phyloP scores from a whole-genome alignment of 2,113 vertebrate genomes.

The Cheilinus undulatus region DNA sequence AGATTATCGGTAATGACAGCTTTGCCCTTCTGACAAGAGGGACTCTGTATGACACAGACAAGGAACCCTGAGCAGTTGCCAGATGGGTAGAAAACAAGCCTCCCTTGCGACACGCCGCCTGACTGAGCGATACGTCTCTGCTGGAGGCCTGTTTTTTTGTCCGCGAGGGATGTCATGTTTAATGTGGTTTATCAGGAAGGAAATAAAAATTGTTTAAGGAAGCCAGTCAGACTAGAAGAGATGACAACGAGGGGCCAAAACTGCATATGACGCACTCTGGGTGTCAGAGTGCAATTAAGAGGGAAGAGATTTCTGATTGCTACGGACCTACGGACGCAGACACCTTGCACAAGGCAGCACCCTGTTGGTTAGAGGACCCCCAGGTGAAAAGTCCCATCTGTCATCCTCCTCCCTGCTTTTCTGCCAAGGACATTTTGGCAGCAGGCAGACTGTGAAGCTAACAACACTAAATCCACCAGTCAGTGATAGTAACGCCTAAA shows the following conservation, averaged over 20 bases:
- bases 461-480: constrained; percentile 32
- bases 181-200: constrained; percentile 48
- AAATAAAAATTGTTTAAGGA: constrained; percentile 49
- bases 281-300: constrained; percentile 40
- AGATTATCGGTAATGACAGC: constrained; percentile 65
- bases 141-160: constrained; percentile 33
- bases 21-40: constrained; percentile 44
- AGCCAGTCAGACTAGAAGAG: constrained; percentile 52
- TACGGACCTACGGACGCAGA: constrained; percentile 29
- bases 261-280: constrained; percentile 15
- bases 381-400: constrained; percentile 36
- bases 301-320: constrained; percentile 8
- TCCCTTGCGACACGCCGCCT: constrained; percentile 2
- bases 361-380: constrained; percentile 23
- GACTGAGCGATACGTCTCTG: constrained; percentile 10
- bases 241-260: constrained; percentile 4
- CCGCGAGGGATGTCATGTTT: constrained; percentile 38
- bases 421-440: constrained; percentile 54
- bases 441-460: constrained; percentile 37
- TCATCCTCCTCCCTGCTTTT: constrained; percentile 50
- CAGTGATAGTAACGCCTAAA: constrained; percentile 42
- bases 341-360: constrained; percentile 28
- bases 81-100: constrained; percentile 30
- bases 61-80: constrained; percentile 20
- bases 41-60: constrained; percentile 30